phyloP scores from a whole-genome alignment of 2,888 invertebrate genomes.

The Nomada fabriciana region DNA sequence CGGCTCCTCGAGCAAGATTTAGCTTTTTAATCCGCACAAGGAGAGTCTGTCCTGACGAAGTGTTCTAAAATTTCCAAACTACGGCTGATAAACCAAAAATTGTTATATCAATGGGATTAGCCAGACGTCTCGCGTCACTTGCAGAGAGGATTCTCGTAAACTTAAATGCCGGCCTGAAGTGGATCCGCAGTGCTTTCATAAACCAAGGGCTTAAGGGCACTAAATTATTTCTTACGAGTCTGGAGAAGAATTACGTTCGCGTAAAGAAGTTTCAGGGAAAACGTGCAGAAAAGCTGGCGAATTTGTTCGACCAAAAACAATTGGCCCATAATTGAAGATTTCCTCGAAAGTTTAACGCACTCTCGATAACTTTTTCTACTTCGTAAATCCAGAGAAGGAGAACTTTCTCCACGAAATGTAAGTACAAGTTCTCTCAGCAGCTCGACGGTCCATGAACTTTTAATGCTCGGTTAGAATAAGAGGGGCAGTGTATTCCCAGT shows the following conservation, averaged over 20 bases:
- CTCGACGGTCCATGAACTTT: background rate
- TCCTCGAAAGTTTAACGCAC: background rate
- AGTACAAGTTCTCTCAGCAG: background rate
- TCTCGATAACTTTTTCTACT: background rate
- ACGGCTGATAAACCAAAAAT: background rate
- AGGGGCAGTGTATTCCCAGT: background rate
- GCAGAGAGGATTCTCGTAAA: background rate
- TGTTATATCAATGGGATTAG: background rate
- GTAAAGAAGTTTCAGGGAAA: no score
- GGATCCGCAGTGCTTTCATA: background rate
- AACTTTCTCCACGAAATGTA: background rate
- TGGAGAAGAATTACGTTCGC: background rate
- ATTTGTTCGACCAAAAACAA: background rate
- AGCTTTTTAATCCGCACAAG: conserved; percentile 27
- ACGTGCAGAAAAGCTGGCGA: no score
- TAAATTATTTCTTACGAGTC: background rate
- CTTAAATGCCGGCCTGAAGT: background rate
- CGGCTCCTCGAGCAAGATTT: conserved; percentile 12
- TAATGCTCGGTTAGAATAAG: background rate
- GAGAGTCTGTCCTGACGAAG: background rate
- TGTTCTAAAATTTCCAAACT: background rate
- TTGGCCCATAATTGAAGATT: background rate
- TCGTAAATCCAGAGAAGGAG: background rate
- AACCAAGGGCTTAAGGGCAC: background rate
- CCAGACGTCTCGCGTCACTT: background rate